phyloP scores from a whole-genome alignment of 2,113 vertebrate species.

The Pungitius pungitius region DNA sequence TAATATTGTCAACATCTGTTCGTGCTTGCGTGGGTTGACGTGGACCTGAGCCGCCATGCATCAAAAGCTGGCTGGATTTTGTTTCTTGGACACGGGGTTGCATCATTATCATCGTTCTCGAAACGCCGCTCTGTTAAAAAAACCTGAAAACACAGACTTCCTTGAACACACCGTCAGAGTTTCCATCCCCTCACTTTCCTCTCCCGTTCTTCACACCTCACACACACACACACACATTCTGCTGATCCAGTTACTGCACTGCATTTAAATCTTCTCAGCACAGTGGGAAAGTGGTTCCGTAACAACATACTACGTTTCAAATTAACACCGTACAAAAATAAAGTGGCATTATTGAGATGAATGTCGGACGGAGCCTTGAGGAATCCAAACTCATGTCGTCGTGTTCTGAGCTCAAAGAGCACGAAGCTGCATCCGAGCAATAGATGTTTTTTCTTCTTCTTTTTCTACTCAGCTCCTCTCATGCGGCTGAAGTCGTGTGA shows the following conservation, averaged over 20 bases:
- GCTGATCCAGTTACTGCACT: constrained; percentile 2
- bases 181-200: constrained; percentile 25
- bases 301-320: neutral
- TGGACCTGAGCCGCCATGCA: constrained; percentile 14
- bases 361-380: constrained; percentile 7
- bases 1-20: constrained; percentile 18
- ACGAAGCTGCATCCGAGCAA: constrained; percentile 27
- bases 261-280: constrained; percentile 14
- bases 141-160: constrained; percentile 2
- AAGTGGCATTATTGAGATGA: constrained; percentile 27
- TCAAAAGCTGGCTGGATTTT: neutral
- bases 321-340: constrained; percentile 48
- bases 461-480: constrained; percentile 29
- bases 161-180: constrained; percentile 5
- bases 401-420: constrained; percentile 19
- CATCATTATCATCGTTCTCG: neutral
- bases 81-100: neutral
- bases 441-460: neutral
- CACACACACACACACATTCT: constrained; percentile 28
- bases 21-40: constrained; percentile 1
- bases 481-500: constrained; percentile 45
- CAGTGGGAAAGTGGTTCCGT: neutral
- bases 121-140: neutral
- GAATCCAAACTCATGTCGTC: constrained; percentile 11
- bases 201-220: constrained; percentile 39